Evolutionary conservation across 2,797 vertebrate species (phyloP).

Genomic region (Anniella stebbinsi): DNA sequence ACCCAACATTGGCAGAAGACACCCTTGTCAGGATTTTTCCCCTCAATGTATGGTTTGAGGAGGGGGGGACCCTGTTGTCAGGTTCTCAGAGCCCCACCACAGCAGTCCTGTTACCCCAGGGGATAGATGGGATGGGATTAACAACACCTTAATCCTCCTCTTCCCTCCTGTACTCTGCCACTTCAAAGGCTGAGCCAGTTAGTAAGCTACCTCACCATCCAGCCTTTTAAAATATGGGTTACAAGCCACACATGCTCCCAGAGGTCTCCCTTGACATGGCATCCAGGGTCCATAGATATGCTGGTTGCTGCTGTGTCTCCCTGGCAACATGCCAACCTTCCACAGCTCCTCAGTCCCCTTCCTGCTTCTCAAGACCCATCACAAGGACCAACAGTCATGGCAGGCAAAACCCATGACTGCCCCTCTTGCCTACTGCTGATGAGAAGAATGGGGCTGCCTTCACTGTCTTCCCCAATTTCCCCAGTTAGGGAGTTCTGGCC

Average conservation of each 20-base stretch:
- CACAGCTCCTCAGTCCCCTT: neutral
- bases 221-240: neutral
- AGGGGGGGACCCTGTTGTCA: neutral
- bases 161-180: neutral
- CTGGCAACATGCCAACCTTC: neutral
- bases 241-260: neutral
- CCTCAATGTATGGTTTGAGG: neutral
- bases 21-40: no score
- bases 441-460: neutral
- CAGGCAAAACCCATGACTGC: neutral
- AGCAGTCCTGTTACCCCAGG: neutral
- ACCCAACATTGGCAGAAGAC: neutral
- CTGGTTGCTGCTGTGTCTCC: neutral
- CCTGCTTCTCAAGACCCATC: neutral
- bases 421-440: neutral
- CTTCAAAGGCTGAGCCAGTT: neutral
- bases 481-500: neutral
- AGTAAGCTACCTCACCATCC: neutral
- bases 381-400: neutral
- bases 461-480: neutral
- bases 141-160: neutral
- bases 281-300: neutral
- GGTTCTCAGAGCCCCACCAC: neutral
- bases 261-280: neutral
- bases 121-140: neutral